Percentiles rank a stretch among this genome's conserved stretches.
Conservation (phyloP, 2,888 invertebrate species). For the Apocheima hispidaria region DNA sequence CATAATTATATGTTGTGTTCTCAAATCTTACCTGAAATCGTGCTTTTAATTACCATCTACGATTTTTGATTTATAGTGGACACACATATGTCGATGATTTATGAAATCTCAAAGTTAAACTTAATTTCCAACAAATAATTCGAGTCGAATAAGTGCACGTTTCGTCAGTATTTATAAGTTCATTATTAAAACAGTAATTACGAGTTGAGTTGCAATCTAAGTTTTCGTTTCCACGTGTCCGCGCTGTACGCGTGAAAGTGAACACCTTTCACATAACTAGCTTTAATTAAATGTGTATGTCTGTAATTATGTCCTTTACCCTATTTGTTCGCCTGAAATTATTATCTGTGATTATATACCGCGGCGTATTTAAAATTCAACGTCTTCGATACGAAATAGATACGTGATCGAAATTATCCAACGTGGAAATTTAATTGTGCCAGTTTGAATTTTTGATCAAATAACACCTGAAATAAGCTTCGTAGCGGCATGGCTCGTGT, state of each 20-base stretch:
- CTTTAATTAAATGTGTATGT: constrained; percentile 73
- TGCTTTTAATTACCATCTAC: constrained; percentile 80
- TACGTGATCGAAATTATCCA: constrained; percentile 67
- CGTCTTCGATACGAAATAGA: constrained; percentile 61
- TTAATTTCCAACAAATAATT: constrained; percentile 23
- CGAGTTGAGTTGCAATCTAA: constrained; percentile 60
- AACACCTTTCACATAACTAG: constrained; percentile 78
- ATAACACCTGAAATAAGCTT: constrained; percentile 84
- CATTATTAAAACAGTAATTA: constrained; percentile 60
- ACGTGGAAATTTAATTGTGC: constrained; percentile 63
- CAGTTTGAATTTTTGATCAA: constrained; percentile 77
- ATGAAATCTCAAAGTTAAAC: constrained; percentile 54
- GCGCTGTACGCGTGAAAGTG: constrained; percentile 76
- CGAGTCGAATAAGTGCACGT: constrained; percentile 13
- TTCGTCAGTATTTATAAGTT: constrained; percentile 48
- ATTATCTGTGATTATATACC: constrained; percentile 76
- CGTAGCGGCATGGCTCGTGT: constrained; percentile 57
- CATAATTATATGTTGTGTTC: constrained; percentile 80
- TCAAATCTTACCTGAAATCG: constrained; percentile 77
- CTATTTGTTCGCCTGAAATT: constrained; percentile 75
- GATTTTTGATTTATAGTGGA: constrained; percentile 76
- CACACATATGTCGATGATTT: constrained; percentile 74
- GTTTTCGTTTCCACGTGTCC: constrained; percentile 49
- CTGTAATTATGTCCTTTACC: constrained; percentile 82
- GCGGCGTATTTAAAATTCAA: constrained; percentile 71